Base-by-base conservation (phyloP, 2,113 vertebrate genomes). In the Aphyosemion australe region DNA sequence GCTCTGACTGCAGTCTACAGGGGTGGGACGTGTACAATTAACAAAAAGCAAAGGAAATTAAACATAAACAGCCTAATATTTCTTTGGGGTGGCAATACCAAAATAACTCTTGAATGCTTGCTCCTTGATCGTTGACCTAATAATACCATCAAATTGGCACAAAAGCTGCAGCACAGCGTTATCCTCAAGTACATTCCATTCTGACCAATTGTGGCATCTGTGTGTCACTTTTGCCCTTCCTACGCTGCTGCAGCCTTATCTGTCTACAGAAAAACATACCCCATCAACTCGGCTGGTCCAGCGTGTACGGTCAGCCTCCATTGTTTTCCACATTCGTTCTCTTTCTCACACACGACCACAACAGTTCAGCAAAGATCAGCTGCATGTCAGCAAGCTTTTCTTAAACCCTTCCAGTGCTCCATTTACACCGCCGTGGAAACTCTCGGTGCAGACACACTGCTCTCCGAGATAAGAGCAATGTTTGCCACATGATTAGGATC, bases 401-500 rank as follows among this genome's bases (percentile, higher is more conserved):
- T 51, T 62, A 72, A 64, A 61, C 74, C 72, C 63, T 42, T 68
- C 74, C 10, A 15, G 67, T 42, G 69, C 51, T 80, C 67, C 79
- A 49, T 85, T 82, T 82, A 67, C 74, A 76, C 76, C 21, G n/a
- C 43, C 12, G 41, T 34, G 9, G 12, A 63, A 18, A 34, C 19
- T 42, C 56, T 47, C 5, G 19, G 10, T 19, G 63, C 69, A 58
- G 65, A 52, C 70, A 65, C 73, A 50, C 63, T 70, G 66, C 77
- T 67, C 39, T 47, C 58, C 21, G 41, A 84, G 90, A 91, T 89
- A 89, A 89, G 70, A 80, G 81, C 83, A 48, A 74, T 78, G 81
- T 83, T 87, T 71, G 61, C 76, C 81, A 75, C 67, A 19, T 48
- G 85, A 89, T 91, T 80, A 72, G 54, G 73, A 91, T 89, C 88